Base-by-base conservation (phyloP, 2,113 vertebrate genomes). In the Rhizomys pruinosus region DNA sequence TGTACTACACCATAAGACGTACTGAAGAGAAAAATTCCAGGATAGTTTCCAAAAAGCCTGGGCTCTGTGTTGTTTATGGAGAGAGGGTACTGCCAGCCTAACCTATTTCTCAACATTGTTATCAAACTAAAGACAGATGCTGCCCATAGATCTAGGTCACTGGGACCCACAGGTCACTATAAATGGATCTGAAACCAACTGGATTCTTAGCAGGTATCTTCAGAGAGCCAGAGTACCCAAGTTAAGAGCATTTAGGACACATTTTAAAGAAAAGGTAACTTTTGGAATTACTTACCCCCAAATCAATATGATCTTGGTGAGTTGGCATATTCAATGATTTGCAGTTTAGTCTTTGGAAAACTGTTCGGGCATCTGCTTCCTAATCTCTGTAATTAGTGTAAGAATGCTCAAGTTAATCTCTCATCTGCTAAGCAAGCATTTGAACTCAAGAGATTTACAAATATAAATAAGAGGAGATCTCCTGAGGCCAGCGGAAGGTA, bases 381-480 rank as follows among this genome's bases (percentile, higher is more conserved):
- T 92, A 90, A 96, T 92, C 94, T 93, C 91, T 97, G 95, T 94
- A 91, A 97, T 97, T 96, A 98, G 84, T 90, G 87, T 88, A 96
- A 96, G 96, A 95, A 92, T 25, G 87, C 64, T 95, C 86, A 91
- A 89, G 77, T 80, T 98, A 98, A 98, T 97, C 97, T 88, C 96
- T 74, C 27, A 47, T 92, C 94, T 92, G 6, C 93, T 92, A 61
- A 73, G 87, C 73, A 23, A 39, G 77, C 91, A 37, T 94, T 79
- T 88, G 88, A 66, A 77, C 1, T 73, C 47, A 87, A 80, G 57
- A 87, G 87, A 87, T 13, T 94, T 69, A 82, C 78, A 39, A 42
- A 44, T 71, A 34, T 68, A 90, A 92, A 12, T 37, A 63, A 42
- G 63, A 47, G n/a, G n/a, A n/a, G n/a, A n/a, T n/a, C n/a, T n/a